A percentile compares a stretch with the other conserved stretches of the same genome.
Evolutionary conservation across 2,888 invertebrate species (phyloP).

Genomic region (Slavum lentiscoides): DNA sequence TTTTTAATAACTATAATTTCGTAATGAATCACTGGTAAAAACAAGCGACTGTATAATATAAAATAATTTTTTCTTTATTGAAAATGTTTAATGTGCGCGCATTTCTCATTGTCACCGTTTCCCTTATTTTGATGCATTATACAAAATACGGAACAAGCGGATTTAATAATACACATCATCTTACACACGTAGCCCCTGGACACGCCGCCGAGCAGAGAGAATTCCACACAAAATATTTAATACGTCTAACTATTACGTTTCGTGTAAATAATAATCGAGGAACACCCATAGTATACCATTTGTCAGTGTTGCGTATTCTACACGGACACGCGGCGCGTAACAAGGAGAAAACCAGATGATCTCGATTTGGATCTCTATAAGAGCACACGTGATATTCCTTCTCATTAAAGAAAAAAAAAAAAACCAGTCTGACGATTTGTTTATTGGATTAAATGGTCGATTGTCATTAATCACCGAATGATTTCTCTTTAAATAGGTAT

Average conservation of each 20-base stretch:
- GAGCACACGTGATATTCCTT: conserved; percentile 29
- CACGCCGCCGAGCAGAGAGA: not conserved
- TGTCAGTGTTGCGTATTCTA: conserved; percentile 26
- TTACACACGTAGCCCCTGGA: not conserved
- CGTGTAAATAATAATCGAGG: not conserved
- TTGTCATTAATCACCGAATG: conserved; percentile 23
- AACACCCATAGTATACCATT: conserved; percentile 29
- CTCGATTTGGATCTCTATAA: conserved; percentile 34
- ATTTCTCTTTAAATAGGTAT: conserved; percentile 38
- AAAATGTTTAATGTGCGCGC: not conserved
- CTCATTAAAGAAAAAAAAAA: conserved; percentile 36
- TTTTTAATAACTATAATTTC: not conserved
- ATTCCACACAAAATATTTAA: not conserved
- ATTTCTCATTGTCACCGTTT: not conserved
- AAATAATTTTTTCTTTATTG: not conserved
- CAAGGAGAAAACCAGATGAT: conserved; percentile 47
- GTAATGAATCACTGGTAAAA: not conserved
- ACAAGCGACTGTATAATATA: not conserved
- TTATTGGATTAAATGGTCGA: conserved; percentile 37
- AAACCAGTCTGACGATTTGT: conserved; percentile 48
- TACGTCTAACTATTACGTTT: not conserved
- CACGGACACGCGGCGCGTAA: not conserved
- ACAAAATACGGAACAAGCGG: not conserved
- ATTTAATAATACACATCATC: not conserved
- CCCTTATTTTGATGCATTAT: not conserved